Evolutionary conservation across 2,113 vertebrate species (phyloP).

Genomic region (Pachypanchax playfairii): DNA sequence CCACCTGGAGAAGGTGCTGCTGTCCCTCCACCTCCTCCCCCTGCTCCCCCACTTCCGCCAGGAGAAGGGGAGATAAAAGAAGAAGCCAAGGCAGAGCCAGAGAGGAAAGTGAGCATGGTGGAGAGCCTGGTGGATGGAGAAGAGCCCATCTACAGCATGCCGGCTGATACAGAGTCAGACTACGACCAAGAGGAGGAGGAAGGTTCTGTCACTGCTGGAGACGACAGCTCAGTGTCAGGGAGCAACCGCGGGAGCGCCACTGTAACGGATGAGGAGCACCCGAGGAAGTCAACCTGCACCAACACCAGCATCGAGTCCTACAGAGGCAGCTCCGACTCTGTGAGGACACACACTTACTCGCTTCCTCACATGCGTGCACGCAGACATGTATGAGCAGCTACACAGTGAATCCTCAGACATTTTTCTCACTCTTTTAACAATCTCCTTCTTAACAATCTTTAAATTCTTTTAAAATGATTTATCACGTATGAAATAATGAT

Average conservation of each 20-base stretch:
- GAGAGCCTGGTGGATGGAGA: slow-evolving; percentile 79
- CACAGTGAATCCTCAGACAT: not conserved
- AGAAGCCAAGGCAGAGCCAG: slow-evolving; percentile 34
- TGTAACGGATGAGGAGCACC: slow-evolving; percentile 78
- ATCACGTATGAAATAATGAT: not conserved
- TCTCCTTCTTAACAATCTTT: not conserved
- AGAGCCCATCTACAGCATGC: slow-evolving; percentile 85
- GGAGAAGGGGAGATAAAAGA: slow-evolving; percentile 49
- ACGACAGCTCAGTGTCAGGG: slow-evolving; percentile 72
- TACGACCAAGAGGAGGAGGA: slow-evolving; percentile 92
- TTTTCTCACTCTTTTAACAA: not conserved
- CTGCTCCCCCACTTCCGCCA: slow-evolving; percentile 36
- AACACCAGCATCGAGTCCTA: slow-evolving; percentile 86
- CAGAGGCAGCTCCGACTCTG: slow-evolving; percentile 89
- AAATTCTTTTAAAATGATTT: not conserved
- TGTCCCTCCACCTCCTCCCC: slow-evolving; percentile 5
- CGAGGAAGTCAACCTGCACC: slow-evolving; percentile 86
- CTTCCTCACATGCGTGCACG: slow-evolving; percentile 60
- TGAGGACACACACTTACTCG: slow-evolving; percentile 78
- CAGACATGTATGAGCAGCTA: slow-evolving; percentile 63
- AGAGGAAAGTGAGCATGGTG: slow-evolving; percentile 76
- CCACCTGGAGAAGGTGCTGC: not conserved
- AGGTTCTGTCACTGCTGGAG: slow-evolving; percentile 78
- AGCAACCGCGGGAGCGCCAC: slow-evolving; percentile 77
- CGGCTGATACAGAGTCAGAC: slow-evolving; percentile 87